phyloP scores from a whole-genome alignment of 2,797 vertebrate genomes.

The Sebastes baramenuke region DNA sequence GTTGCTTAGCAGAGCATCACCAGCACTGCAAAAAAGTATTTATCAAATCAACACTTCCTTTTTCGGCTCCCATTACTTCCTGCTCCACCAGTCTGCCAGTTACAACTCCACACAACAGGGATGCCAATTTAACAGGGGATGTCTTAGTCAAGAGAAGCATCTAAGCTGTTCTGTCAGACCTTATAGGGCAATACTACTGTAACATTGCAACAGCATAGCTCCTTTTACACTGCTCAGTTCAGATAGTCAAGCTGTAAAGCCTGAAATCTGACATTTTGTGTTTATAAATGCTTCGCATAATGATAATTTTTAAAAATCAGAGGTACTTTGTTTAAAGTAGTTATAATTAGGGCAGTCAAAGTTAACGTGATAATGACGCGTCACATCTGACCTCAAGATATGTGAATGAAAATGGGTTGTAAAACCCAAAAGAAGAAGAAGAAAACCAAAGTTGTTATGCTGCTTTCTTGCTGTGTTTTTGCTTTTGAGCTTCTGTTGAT shows the following conservation, averaged over 20 bases:
- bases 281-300: not conserved
- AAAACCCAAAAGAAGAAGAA: not conserved
- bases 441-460: not conserved
- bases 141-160: constrained; percentile 12
- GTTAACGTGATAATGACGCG: accelerated
- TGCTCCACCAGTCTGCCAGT: constrained; percentile 19
- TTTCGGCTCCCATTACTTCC: constrained; percentile 41
- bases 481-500: not conserved
- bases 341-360: not conserved
- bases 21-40: constrained; percentile 57
- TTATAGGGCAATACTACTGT: not conserved
- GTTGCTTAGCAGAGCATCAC: constrained; percentile 64
- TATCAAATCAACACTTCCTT: constrained; percentile 61
- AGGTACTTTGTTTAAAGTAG: not conserved
- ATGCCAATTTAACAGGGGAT: constrained; percentile 26
- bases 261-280: not conserved
- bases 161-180: constrained; percentile 15
- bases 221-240: not conserved
- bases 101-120: constrained; percentile 28
- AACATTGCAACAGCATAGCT: not conserved
- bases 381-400: no score
- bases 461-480: not conserved
- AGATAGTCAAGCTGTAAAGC: not conserved
- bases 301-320: not conserved
- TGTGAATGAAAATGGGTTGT: no score